Evolutionary conservation across 2,113 vertebrate species (phyloP).

Genomic region (Porphyrio hochstetteri): DNA sequence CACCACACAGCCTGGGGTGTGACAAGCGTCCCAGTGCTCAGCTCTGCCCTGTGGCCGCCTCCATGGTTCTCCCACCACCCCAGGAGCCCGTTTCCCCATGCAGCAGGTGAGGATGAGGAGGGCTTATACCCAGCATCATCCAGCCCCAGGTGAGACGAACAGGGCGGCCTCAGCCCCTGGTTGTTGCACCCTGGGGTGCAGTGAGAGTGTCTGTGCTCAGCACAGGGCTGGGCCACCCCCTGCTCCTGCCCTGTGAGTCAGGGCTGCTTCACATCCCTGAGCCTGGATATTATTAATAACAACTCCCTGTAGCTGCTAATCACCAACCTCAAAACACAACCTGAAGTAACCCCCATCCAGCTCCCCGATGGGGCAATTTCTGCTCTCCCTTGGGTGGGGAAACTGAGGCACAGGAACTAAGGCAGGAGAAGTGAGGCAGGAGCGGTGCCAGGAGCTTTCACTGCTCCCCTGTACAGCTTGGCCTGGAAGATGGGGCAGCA

Average conservation of each 20-base stretch:
- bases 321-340: background rate
- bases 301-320: background rate
- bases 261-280: background rate
- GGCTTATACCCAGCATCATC: fast-evolving
- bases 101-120: background rate
- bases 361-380: background rate
- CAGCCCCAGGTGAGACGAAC: fast-evolving
- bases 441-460: background rate
- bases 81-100: fast-evolving
- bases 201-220: background rate
- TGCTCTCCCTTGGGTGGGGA: background rate
- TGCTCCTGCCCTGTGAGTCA: background rate
- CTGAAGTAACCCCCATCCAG: background rate
- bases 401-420: background rate
- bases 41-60: background rate
- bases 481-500: background rate
- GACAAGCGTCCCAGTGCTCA: background rate
- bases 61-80: background rate
- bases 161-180: background rate
- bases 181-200: background rate
- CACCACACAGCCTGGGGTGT: background rate
- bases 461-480: fast-evolving
- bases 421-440: background rate
- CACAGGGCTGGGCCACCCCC: background rate
- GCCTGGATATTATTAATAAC: background rate